Base-by-base conservation (phyloP, 2,888 invertebrate species). In the Leistus spinibarbis region DNA sequence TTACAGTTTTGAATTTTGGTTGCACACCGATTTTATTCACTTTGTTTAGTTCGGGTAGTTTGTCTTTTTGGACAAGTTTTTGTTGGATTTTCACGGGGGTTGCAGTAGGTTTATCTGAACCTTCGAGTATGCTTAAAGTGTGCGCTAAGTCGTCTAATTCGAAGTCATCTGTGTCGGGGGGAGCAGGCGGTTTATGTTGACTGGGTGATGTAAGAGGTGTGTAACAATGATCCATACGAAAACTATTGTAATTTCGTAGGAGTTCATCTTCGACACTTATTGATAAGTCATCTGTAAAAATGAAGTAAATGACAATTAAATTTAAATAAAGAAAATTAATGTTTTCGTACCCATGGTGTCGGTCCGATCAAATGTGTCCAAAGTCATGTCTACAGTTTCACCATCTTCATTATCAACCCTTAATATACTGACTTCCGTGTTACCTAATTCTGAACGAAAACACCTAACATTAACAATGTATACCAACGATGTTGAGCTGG, bases 141-240 rank as follows among this genome's bases (percentile, higher is more conserved):
- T 85, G 83, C 7, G 82, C 85, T 65, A 85, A 77, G 78, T 86
- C 86, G 79, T 85, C 85, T 19, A 78, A 57, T 62, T 79, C 79
- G 60, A 78, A 62, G 57, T 82, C 82, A 2, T n/a, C 17, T 19
- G 24, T 57, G 13, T 66, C 76, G n/a, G 62, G 54, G 68, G 62
- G 78, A 9, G 53, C 22, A 13, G 77, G 83, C 65, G 73, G 82
- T 5, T 79, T 82, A 77, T 84, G 83, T 81, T 89, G 90, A 80
- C 89, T 89, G 27, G 92, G 91, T 74, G 92, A 91, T 40, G 89
- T 91, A 54, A 90, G 88, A 63, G 91, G 89, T 62, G 94, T 94
- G 79, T 95, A 95, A 82, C 94, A 94, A 82, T 95, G 95, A 84
- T 95, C 95, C 86, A 94, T 90, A 81, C 90, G 90, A 79, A 92